These are phyloP conservation scores for Empidonax traillii DNA, from an alignment of 2,113 vertebrate genomes.

Conservation along the genomic window DNA sequence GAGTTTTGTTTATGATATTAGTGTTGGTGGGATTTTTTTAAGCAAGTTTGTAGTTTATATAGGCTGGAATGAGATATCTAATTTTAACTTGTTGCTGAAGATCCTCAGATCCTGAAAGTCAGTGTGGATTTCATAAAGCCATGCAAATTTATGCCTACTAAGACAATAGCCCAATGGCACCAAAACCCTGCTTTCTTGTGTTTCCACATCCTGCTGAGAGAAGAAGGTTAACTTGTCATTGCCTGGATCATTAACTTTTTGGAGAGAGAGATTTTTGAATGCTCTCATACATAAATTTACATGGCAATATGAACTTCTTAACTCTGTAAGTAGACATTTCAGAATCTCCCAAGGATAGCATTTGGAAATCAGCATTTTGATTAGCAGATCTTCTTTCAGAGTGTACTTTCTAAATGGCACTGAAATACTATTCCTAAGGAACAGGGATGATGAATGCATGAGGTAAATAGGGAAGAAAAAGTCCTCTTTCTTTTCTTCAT, in stretches of 20 bases:
- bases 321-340: neutral
- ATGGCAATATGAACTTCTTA: neutral
- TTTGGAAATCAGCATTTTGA: neutral
- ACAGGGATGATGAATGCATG: neutral
- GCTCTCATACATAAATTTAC: slow-evolving; percentile 21
- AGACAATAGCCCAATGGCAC: neutral
- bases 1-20: neutral
- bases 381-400: neutral
- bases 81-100: neutral
- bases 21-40: rapidly evolving
- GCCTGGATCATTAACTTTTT: slow-evolving; percentile 28
- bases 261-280: neutral
- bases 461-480: neutral
- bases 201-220: neutral
- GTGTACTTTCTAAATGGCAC: neutral
- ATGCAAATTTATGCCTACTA: neutral
- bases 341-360: neutral
- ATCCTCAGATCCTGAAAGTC: neutral
- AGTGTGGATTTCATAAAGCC: neutral
- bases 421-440: neutral
- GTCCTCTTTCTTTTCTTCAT: neutral
- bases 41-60: neutral
- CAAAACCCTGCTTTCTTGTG: neutral
- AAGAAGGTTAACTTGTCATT: slow-evolving; percentile 37
- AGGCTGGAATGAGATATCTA: neutral